Base-by-base conservation (phyloP, 1,140 invertebrate genomes). In the Drusus annulatus region DNA sequence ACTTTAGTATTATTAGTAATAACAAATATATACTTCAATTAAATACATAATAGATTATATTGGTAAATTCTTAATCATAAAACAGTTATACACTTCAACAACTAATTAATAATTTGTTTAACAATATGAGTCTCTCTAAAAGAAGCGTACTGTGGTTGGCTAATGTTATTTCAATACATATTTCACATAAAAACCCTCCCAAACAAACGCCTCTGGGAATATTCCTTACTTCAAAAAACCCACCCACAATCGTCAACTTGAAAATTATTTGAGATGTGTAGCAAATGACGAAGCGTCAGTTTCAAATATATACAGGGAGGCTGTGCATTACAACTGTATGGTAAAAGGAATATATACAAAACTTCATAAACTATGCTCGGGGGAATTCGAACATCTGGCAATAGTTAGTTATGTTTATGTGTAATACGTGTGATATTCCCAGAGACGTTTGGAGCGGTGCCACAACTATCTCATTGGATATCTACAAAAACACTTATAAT, bases 141-240 rank as follows among this genome's bases (percentile, higher is more conserved):
- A 79, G 79, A 83, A 83, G 82, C 82, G 82, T 83, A 83, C 74
- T 82, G 81, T 82, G 81, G 78, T 83, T 80, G 82, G 79, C 79
- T 83, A 80, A 82, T 76, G 36, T 74, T 51, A 62, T 65, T 74
- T 73, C 76, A 68, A 31, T 45, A 45, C 36, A 45, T 78, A 68
- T 68, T 65, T 31, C 62, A 51, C 60, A 58, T 75, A 25, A 68
- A 78, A 21, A n/a, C n/a, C 21, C 36, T 15, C 28, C 2, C 31
- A 16, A 50, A 28, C 45, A 56, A 16, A 15, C 31, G 50, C 19
- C 50, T 25, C 31, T 17, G 69, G 21, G 21, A 65, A 65, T 65
- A 65, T 31, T 65, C 1, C 36, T 45, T 2, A 45, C 36, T 10
- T 45, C 36, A 36, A 36, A 36, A 7, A n/a, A n/a, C n/a, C n/a